phyloP scores from a whole-genome alignment of 2,113 vertebrate genomes.

The Periophthalmodon schlosseri region DNA sequence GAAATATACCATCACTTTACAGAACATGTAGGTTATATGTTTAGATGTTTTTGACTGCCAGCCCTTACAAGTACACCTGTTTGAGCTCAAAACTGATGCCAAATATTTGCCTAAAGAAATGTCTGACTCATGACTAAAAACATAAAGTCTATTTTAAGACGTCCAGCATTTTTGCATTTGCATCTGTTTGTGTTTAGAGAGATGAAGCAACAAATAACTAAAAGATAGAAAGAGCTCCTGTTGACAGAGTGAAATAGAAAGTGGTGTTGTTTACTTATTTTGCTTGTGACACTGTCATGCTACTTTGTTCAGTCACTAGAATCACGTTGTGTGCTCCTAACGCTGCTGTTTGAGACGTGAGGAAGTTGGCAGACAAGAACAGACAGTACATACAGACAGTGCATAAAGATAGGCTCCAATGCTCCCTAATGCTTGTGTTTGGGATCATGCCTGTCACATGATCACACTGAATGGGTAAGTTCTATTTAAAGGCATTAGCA shows the following conservation, averaged over 20 bases:
- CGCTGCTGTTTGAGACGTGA: slow-evolving; percentile 36
- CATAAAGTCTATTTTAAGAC: slow-evolving; percentile 17
- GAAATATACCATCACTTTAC: not conserved
- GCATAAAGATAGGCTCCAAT: slow-evolving; percentile 32
- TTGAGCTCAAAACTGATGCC: slow-evolving; percentile 31
- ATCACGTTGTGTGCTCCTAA: slow-evolving; percentile 8
- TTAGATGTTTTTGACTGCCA: slow-evolving; percentile 11
- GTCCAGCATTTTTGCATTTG: slow-evolving; percentile 21
- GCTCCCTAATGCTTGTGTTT: slow-evolving; percentile 38
- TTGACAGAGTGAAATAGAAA: slow-evolving; percentile 5
- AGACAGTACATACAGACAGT: slow-evolving; percentile 18
- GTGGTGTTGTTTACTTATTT: slow-evolving; percentile 6
- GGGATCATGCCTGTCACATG: slow-evolving; percentile 37
- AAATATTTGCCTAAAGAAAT: slow-evolving; percentile 21
- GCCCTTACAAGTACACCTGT: slow-evolving; percentile 11
- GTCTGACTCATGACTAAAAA: slow-evolving; percentile 29
- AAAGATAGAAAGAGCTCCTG: not conserved
- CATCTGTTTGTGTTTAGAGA: slow-evolving; percentile 40
- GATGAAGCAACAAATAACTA: slow-evolving; percentile 8
- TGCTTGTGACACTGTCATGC: slow-evolving; percentile 12
- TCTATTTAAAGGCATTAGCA: slow-evolving; percentile 41
- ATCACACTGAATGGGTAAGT: slow-evolving; percentile 35
- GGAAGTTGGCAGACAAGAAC: slow-evolving; percentile 6
- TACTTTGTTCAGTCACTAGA: slow-evolving; percentile 13
- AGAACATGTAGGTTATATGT: not conserved